Percentiles rank a stretch among this genome's conserved stretches.
Conservation (phyloP, 2,797 vertebrate species). For the Crenuchus spilurus region DNA sequence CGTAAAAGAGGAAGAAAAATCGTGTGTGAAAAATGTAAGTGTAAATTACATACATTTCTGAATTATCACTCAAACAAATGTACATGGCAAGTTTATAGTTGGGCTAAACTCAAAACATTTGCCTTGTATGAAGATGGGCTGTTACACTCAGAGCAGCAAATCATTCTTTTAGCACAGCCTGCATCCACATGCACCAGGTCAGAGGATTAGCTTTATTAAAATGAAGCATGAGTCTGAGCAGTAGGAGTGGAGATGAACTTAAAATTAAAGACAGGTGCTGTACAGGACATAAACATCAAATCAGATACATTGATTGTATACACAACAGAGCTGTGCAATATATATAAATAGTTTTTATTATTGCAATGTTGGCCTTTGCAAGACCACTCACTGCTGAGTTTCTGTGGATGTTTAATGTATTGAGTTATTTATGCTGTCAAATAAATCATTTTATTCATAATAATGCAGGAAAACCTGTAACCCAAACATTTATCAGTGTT, state of each 20-base stretch:
- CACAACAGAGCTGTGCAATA: too few relatives aligned
- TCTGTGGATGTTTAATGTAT: too few relatives aligned
- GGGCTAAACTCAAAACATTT: conserved; percentile 60
- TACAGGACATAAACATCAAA: not conserved
- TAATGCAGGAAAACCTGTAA: too few relatives aligned
- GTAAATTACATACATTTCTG: conserved; percentile 25
- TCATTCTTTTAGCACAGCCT: not conserved
- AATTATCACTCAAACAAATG: conserved; percentile 51
- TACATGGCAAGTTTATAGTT: conserved; percentile 65
- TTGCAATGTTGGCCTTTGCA: too few relatives aligned
- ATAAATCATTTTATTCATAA: too few relatives aligned
- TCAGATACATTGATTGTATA: conserved; percentile 4
- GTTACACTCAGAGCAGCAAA: conserved; percentile 20
- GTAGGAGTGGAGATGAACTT: conserved; percentile 11
- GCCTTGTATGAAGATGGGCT: conserved; percentile 53
- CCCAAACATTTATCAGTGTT: too few relatives aligned
- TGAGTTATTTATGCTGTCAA: too few relatives aligned
- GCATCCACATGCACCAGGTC: not conserved
- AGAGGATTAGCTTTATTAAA: conserved; percentile 11
- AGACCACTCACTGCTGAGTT: too few relatives aligned
- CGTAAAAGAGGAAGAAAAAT: not conserved
- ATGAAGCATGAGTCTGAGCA: not conserved
- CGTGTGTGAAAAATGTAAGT: too few relatives aligned
- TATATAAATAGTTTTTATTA: too few relatives aligned
- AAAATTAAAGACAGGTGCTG: conserved; percentile 45